These are phyloP conservation scores for Pseudomyrmex concolor DNA, from an alignment of 1,140 invertebrate species.

Conservation along the genomic window DNA sequence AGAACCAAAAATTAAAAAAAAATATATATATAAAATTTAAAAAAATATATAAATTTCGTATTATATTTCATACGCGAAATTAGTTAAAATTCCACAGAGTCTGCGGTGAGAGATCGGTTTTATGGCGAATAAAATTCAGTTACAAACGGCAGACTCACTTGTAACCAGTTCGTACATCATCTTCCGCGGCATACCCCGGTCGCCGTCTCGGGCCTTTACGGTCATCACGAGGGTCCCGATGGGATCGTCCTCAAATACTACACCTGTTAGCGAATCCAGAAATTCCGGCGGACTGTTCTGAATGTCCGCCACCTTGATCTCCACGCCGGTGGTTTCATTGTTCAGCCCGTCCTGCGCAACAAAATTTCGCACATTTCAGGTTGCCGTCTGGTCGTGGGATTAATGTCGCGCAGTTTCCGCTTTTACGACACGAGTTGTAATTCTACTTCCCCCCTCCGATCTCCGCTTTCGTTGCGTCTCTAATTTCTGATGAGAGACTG, in stretches of 20 bases:
- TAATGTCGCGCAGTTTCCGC: background rate
- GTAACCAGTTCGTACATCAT: conserved; percentile 92
- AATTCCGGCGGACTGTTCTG: conserved; percentile 94
- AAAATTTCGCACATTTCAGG: conserved; percentile 57
- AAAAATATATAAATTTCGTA: too few relatives aligned
- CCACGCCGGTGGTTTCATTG: conserved; percentile 89
- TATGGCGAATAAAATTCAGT: background rate
- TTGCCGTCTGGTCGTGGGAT: background rate
- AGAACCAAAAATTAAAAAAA: too few relatives aligned
- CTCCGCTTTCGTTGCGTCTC: too few relatives aligned
- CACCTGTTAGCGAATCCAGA: conserved; percentile 91
- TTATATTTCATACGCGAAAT: too few relatives aligned
- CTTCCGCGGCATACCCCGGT: conserved; percentile 91
- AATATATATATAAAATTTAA: too few relatives aligned
- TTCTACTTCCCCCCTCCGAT: background rate
- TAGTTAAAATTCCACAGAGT: too few relatives aligned
- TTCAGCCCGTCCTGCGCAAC: conserved; percentile 91
- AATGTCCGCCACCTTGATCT: conserved; percentile 92
- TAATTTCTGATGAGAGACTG: too few relatives aligned
- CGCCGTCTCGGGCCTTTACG: conserved; percentile 92
- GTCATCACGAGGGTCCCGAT: conserved; percentile 94
- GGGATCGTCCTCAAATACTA: conserved; percentile 93
- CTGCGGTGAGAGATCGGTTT: too few relatives aligned
- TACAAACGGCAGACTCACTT: conserved; percentile 87
- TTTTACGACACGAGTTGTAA: background rate